These are phyloP conservation scores for Microcebus tavaratra DNA, from an alignment of 2,113 vertebrate species.

Conservation along the genomic window DNA sequence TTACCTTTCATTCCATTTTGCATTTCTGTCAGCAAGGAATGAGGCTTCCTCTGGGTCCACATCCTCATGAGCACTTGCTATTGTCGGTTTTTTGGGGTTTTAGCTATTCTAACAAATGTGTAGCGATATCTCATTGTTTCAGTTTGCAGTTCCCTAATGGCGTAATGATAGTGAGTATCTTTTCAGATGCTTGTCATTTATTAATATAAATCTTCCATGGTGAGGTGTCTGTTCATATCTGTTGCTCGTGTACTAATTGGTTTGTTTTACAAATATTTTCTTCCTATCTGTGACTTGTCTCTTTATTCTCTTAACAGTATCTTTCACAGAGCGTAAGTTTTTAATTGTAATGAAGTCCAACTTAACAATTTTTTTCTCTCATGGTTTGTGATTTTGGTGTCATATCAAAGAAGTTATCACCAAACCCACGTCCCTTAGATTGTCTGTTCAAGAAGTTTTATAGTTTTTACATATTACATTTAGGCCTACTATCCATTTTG, in stretches of 20 bases:
- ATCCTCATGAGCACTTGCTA: neutral
- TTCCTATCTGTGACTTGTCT: neutral
- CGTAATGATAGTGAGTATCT: neutral
- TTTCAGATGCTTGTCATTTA: neutral
- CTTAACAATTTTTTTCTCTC: neutral
- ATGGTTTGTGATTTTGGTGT: neutral
- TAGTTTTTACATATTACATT: neutral
- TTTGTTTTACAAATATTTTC: neutral
- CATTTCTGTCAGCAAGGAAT: too few species aligned
- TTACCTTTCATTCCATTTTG: neutral
- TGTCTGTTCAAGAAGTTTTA: neutral
- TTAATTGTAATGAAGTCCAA: neutral
- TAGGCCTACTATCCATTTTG: neutral
- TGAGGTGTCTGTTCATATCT: neutral
- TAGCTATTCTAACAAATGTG: too few species aligned
- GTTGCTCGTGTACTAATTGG: neutral
- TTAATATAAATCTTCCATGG: neutral
- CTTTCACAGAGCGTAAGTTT: neutral
- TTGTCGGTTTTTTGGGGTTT: neutral
- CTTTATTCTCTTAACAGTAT: neutral
- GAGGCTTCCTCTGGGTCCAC: too few species aligned
- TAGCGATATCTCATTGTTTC: too few species aligned
- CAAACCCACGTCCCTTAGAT: neutral
- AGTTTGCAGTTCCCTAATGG: neutral
- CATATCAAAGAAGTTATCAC: neutral